phyloP scores from a whole-genome alignment of 2,797 vertebrate species.

The Karalla daura region DNA sequence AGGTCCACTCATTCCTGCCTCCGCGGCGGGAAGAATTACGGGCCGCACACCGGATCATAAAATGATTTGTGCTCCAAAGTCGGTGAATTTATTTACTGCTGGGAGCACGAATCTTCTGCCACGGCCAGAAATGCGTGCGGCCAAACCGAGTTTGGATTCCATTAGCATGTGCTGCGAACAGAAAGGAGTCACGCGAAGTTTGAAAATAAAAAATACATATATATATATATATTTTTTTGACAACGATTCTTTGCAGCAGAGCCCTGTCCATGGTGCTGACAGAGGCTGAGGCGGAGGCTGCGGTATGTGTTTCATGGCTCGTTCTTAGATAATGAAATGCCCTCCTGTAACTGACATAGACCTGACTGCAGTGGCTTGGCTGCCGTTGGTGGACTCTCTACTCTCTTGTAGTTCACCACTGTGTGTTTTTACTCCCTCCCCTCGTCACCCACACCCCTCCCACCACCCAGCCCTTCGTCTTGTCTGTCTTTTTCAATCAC shows the following conservation, averaged over 20 bases:
- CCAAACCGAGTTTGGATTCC: no score
- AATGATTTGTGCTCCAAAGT: background rate
- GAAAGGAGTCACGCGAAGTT: background rate
- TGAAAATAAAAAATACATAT: background rate
- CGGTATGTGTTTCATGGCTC: slow-evolving; percentile 26
- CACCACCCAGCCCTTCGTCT: background rate
- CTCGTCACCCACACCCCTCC: background rate
- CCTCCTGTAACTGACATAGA: slow-evolving; percentile 37
- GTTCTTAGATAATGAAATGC: slow-evolving; percentile 23
- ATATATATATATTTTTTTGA: background rate
- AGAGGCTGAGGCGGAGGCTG: background rate
- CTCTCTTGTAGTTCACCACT: background rate
- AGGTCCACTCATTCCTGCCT: slow-evolving; percentile 39
- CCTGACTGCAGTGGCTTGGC: background rate
- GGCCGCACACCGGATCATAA: slow-evolving; percentile 13
- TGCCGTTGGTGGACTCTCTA: background rate
- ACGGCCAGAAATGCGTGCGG: background rate
- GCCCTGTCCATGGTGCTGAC: slow-evolving; percentile 31
- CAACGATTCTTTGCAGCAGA: background rate
- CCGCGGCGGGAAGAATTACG: slow-evolving; percentile 2
- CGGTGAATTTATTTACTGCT: background rate
- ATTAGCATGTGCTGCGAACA: background rate
- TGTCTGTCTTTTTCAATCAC: background rate
- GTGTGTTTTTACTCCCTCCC: background rate
- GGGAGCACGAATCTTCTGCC: background rate